Evolutionary conservation across 2,888 invertebrate genomes (phyloP).

Genomic region (Drosophila peninsularis): DNA sequence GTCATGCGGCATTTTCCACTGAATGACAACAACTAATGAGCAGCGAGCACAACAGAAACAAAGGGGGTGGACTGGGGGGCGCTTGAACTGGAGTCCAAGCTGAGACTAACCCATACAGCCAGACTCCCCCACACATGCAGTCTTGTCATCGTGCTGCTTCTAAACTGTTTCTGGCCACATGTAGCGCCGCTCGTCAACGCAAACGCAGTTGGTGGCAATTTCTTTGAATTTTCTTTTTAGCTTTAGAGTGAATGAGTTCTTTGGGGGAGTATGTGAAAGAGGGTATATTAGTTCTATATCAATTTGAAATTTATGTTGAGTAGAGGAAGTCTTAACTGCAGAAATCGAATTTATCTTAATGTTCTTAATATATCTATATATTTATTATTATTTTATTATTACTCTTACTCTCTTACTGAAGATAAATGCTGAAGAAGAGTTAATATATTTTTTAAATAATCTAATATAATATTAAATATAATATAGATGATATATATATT

Average conservation of each 20-base stretch:
- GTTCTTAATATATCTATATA: too few relatives aligned
- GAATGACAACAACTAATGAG: conserved; percentile 68
- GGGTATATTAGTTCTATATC: not conserved
- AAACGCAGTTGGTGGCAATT: conserved; percentile 71
- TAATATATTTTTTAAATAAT: too few relatives aligned
- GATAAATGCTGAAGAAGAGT: too few relatives aligned
- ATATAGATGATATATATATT: too few relatives aligned
- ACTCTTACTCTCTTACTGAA: too few relatives aligned
- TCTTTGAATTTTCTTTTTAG: conserved; percentile 28
- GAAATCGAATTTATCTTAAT: too few relatives aligned
- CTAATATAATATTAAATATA: too few relatives aligned
- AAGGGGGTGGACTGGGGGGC: not conserved
- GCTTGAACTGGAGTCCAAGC: not conserved
- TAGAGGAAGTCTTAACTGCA: too few relatives aligned
- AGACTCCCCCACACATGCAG: not conserved
- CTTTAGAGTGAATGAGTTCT: conserved; percentile 1
- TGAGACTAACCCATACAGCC: not conserved
- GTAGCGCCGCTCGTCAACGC: conserved; percentile 40
- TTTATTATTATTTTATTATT: too few relatives aligned
- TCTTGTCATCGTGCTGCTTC: conserved; percentile 16
- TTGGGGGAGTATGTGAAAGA: not conserved
- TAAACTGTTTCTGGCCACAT: conserved; percentile 53
- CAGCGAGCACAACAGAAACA: conserved; percentile 7
- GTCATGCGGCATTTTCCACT: conserved; percentile 46
- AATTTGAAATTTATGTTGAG: too few relatives aligned